phyloP scores from a whole-genome alignment of 30 jellyfish, hydroid and myxozoan genomes.

The Chironex yamaguchii region DNA sequence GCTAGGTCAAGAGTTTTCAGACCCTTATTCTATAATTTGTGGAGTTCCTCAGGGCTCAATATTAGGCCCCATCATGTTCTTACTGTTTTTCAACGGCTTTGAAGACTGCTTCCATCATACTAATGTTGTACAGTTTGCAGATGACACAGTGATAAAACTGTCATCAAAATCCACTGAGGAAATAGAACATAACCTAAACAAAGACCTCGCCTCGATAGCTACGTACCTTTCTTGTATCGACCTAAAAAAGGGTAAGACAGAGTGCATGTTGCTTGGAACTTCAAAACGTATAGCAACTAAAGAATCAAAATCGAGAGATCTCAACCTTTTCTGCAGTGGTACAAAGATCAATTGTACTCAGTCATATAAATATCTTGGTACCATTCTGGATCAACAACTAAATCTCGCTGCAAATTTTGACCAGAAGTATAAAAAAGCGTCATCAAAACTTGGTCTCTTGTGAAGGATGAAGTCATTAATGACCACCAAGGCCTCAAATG shows the following conservation, averaged over 20 bases:
- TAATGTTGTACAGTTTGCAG: constrained; percentile 28
- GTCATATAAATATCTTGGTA: background rate
- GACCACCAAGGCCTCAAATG: background rate
- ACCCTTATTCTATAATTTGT: background rate
- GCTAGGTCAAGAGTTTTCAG: background rate
- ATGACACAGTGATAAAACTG: constrained; percentile 12
- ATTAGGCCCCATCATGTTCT: constrained; percentile 8
- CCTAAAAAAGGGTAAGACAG: background rate
- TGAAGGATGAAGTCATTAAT: background rate
- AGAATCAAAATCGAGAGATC: background rate
- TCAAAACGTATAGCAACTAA: background rate
- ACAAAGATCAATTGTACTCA: background rate
- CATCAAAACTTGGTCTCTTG: constrained; percentile 17
- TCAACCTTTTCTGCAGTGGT: background rate
- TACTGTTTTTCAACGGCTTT: constrained; percentile 18
- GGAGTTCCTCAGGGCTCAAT: background rate
- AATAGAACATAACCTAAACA: background rate
- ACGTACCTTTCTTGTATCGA: background rate
- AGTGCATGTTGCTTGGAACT: background rate
- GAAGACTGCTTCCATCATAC: constrained; percentile 17
- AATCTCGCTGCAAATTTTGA: constrained; percentile 4
- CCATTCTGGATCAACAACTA: background rate
- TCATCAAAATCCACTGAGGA: constrained; percentile 6
- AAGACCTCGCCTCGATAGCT: too few species aligned
- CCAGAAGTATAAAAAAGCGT: constrained; percentile 11